A percentile compares a stretch with the other conserved stretches of the same genome.
Evolutionary conservation across 2,888 invertebrate genomes (phyloP).

Genomic region (Lissonota sp.): DNA sequence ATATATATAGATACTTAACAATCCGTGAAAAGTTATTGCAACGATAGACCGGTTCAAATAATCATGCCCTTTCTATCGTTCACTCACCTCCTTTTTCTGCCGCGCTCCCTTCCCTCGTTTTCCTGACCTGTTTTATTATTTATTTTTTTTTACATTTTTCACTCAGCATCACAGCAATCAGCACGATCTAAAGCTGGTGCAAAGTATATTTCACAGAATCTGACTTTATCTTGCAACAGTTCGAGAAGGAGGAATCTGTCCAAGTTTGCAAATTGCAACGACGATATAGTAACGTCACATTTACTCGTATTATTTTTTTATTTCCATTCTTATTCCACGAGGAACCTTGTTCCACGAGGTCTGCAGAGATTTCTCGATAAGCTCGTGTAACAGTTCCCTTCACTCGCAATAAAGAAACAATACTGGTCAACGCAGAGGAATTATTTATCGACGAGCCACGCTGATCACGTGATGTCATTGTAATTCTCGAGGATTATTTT

Average conservation of each 20-base stretch:
- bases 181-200: slow-evolving; percentile 43
- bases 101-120: slow-evolving; percentile 7
- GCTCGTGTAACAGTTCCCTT: too few relatives aligned
- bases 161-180: slow-evolving; percentile 17
- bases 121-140: slow-evolving; percentile 4
- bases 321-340: neutral
- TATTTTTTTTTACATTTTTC: slow-evolving; percentile 2
- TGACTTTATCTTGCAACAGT: slow-evolving; percentile 29
- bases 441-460: too few relatives aligned
- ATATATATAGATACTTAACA: slow-evolving; percentile 15
- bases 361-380: too few relatives aligned
- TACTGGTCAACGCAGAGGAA: too few relatives aligned
- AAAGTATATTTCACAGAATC: slow-evolving; percentile 33
- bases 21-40: slow-evolving; percentile 40
- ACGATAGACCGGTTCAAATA: slow-evolving; percentile 39
- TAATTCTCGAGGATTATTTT: too few relatives aligned
- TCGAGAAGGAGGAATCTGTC: slow-evolving; percentile 32
- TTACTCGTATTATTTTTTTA: neutral
- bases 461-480: too few relatives aligned
- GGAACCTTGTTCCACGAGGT: too few relatives aligned
- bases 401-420: too few relatives aligned
- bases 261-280: slow-evolving; percentile 2
- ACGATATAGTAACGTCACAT: neutral
- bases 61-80: slow-evolving; percentile 34
- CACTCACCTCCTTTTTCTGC: slow-evolving; percentile 18